These are phyloP conservation scores for Mionectes olivaceus DNA, from an alignment of 2,797 vertebrate species.

Conservation along the genomic window DNA sequence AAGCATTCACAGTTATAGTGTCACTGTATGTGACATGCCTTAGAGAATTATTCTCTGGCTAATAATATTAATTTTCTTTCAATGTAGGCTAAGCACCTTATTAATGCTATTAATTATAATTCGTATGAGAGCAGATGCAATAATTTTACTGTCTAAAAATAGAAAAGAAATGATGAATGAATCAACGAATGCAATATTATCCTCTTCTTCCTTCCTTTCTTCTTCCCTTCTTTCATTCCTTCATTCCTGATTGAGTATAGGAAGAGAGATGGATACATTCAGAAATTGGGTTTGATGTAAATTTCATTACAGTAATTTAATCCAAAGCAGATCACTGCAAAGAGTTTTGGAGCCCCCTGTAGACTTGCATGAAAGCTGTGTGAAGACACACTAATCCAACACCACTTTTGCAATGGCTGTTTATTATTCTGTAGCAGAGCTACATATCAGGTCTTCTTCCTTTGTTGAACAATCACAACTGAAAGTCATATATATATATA, in stretches of 20 bases:
- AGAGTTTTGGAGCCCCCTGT: conserved; percentile 58
- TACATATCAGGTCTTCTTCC: not conserved
- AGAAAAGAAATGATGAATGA: conserved; percentile 22
- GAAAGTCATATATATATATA: not conserved
- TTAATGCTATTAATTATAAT: conserved; percentile 50
- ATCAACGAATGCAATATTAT: not conserved
- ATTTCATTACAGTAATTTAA: conserved; percentile 17
- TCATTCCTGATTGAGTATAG: not conserved
- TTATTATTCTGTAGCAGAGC: not conserved
- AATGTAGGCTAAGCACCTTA: conserved; percentile 39
- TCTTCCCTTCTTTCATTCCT: not conserved
- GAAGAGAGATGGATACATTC: not conserved
- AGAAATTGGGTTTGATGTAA: conserved; percentile 18
- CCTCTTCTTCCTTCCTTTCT: conserved; percentile 18
- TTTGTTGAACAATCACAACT: not conserved
- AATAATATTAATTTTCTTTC: conserved; percentile 58
- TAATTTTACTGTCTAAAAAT: conserved; percentile 20
- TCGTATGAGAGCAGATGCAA: conserved; percentile 40
- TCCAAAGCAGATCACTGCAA: not conserved
- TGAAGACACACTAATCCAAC: not conserved
- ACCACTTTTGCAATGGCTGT: not conserved
- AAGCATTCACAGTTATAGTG: conserved; percentile 13
- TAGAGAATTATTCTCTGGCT: conserved; percentile 39
- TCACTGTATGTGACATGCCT: not conserved
- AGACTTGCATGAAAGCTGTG: not conserved